Percentiles rank a stretch among this genome's conserved stretches.
These are phyloP conservation scores for Hydrolagus affinis DNA, from an alignment of 2,113 vertebrate genomes.

Conservation along the genomic window DNA sequence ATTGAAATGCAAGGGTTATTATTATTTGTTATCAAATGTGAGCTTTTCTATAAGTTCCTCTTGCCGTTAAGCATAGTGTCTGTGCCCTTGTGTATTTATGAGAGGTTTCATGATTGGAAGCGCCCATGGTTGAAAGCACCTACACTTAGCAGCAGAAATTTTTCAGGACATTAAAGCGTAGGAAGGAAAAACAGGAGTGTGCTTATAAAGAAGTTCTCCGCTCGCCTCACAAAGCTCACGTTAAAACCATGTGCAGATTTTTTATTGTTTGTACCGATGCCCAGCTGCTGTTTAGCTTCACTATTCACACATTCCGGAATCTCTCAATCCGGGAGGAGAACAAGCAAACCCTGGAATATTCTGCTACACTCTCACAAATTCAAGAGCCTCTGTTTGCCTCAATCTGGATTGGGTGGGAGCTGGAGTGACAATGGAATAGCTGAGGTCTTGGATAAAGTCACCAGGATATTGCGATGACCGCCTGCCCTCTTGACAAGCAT, in stretches of 20 bases:
- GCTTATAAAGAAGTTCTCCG: no score
- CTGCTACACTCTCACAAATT: no score
- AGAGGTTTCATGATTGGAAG: no score
- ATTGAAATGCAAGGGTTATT: no score
- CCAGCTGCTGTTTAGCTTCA: background rate
- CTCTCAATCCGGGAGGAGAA: background rate
- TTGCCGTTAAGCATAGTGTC: no score
- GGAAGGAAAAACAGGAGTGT: background rate
- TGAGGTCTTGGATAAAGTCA: background rate
- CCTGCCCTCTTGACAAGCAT: background rate
- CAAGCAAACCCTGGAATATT: no score
- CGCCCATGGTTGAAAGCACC: no score
- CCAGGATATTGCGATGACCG: background rate
- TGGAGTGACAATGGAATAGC: background rate
- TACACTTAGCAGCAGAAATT: no score
- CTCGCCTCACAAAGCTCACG: background rate
- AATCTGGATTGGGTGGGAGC: background rate
- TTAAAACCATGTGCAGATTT: background rate
- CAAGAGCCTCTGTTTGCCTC: background rate
- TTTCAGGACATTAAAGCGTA: background rate
- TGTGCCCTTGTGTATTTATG: no score
- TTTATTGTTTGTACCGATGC: background rate
- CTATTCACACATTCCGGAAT: background rate
- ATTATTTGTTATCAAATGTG: no score
- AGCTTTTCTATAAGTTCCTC: no score